Evolutionary conservation across 2,797 vertebrate genomes (phyloP).

Genomic region (Spinibarbus caldwelli): DNA sequence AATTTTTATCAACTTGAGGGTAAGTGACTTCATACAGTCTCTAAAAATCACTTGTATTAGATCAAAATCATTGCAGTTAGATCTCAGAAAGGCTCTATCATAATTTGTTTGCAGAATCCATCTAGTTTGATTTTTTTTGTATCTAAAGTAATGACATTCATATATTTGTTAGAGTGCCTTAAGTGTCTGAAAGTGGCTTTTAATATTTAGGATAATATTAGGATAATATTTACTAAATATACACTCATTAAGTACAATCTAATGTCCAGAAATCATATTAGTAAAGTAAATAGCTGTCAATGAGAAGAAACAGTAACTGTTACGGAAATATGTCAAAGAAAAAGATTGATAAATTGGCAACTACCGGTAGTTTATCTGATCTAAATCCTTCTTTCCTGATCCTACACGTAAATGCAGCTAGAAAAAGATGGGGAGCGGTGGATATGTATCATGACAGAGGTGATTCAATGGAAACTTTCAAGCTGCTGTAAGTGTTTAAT

Average conservation of each 20-base stretch:
- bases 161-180: neutral
- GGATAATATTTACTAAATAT: neutral
- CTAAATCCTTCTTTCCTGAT: constrained; percentile 10
- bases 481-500: constrained; percentile 13
- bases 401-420: neutral
- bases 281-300: neutral
- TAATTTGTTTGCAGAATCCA: neutral
- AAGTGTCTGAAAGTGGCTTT: neutral
- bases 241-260: constrained; percentile 9
- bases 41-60: neutral
- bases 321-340: neutral
- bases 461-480: constrained; percentile 17
- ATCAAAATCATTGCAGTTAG: neutral
- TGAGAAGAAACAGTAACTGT: neutral
- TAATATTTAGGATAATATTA: neutral
- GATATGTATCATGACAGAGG: neutral
- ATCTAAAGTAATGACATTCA: neutral
- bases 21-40: neutral
- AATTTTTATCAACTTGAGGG: neutral
- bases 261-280: neutral
- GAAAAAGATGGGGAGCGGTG: neutral
- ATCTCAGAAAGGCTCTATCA: neutral
- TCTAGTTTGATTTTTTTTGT: neutral
- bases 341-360: neutral
- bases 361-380: neutral